phyloP scores from a whole-genome alignment of 2,888 invertebrate genomes.

The Leucophenga montana region DNA sequence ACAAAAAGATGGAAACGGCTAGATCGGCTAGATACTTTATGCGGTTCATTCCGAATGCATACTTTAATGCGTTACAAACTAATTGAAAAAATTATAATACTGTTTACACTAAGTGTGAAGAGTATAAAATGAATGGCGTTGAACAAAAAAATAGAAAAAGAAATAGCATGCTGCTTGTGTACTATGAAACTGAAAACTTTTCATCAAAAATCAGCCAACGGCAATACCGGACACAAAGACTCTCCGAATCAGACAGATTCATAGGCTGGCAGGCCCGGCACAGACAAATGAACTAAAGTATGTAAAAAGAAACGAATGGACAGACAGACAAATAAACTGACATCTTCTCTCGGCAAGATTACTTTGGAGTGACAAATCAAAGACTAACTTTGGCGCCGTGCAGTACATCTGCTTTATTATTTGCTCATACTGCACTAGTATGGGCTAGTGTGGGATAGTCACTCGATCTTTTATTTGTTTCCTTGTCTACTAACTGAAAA shows the following conservation, averaged over 20 bases:
- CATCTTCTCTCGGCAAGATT: constrained; percentile 58
- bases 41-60: no score
- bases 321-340: constrained; percentile 41
- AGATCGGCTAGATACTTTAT: no score
- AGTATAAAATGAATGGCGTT: constrained; percentile 1
- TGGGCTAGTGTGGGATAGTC: not conserved
- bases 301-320: constrained; percentile 30
- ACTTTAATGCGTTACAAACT: no score
- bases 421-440: no score
- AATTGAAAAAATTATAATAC: not conserved
- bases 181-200: constrained; percentile 68
- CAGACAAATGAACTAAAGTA: not conserved
- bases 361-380: constrained; percentile 70
- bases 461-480: not conserved
- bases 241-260: constrained; percentile 43
- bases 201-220: constrained; percentile 67
- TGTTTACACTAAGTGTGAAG: not conserved
- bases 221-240: constrained; percentile 63
- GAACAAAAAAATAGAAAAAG: constrained; percentile 21
- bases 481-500: not conserved
- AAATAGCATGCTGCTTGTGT: constrained; percentile 17
- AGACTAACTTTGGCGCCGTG: constrained; percentile 62
- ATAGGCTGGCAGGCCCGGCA: constrained; percentile 33
- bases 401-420: not conserved
- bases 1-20: no score